Evolutionary conservation across 1,140 invertebrate genomes (phyloP).

Genomic region (Acromyrmex charruanus): DNA sequence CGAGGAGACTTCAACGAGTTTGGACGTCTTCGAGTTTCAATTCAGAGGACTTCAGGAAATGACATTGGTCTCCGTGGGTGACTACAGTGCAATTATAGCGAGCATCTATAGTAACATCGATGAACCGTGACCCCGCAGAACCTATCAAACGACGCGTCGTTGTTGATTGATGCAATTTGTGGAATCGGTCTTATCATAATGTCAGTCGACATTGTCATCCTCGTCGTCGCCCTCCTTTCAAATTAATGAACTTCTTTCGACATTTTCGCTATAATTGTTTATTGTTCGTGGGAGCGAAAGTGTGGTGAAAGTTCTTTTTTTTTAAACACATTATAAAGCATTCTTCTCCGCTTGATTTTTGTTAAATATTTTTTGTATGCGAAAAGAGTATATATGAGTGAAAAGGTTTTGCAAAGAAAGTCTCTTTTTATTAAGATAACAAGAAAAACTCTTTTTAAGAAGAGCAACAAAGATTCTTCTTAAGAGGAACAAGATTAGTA

Average conservation of each 20-base stretch:
- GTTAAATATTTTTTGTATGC: neutral
- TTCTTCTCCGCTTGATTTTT: neutral
- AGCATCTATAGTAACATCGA: neutral
- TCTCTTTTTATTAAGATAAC: neutral
- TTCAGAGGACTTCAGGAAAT: neutral
- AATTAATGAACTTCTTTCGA: conserved; percentile 33
- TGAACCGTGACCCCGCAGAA: conserved; percentile 3
- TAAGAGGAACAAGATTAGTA: conserved; percentile 22
- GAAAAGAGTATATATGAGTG: neutral
- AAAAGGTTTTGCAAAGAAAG: neutral
- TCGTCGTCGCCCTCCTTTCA: neutral
- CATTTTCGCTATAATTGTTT: conserved; percentile 12
- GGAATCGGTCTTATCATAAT: conserved; percentile 5
- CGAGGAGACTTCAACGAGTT: conserved; percentile 50
- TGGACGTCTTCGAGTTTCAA: conserved; percentile 13
- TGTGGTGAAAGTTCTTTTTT: neutral
- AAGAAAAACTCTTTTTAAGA: neutral
- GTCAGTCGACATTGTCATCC: neutral
- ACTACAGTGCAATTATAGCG: conserved; percentile 22
- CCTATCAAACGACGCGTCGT: neutral
- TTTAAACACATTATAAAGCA: neutral
- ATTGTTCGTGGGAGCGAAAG: conserved; percentile 1
- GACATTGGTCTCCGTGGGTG: neutral
- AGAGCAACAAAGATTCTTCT: neutral
- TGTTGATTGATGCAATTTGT: conserved; percentile 35